Evolutionary conservation across 2,113 vertebrate genomes (phyloP).

Genomic region (Lynx canadensis): DNA sequence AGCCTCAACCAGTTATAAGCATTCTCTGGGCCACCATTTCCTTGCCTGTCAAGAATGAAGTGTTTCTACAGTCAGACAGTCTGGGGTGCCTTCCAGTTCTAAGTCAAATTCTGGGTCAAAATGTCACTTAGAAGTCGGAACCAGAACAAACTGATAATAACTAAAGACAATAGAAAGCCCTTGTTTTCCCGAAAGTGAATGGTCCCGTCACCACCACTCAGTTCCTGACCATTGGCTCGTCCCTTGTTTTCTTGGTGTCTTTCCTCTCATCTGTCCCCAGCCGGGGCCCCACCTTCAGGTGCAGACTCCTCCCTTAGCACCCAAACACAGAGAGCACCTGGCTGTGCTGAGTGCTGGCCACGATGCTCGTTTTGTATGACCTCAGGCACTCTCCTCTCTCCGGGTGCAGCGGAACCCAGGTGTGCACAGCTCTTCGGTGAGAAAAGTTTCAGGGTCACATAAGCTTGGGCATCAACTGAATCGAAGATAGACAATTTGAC

Average conservation of each 20-base stretch:
- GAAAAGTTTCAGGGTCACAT: background rate
- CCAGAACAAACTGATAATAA: background rate
- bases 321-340: background rate
- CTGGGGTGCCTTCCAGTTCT: background rate
- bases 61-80: too few species aligned
- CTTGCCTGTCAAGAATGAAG: background rate
- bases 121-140: background rate
- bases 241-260: background rate
- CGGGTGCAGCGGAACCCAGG: background rate
- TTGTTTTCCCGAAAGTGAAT: background rate
- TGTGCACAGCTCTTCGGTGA: too few species aligned
- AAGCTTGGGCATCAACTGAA: background rate
- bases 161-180: background rate
- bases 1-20: accelerated
- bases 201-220: background rate
- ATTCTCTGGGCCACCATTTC: background rate
- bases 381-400: too few species aligned
- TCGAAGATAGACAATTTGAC: too few species aligned
- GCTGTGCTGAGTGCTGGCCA: accelerated
- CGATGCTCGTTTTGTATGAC: accelerated
- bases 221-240: background rate
- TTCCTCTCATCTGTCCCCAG: background rate
- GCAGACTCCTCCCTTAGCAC: background rate
- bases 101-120: background rate
- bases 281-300: too few species aligned